Evolutionary conservation across 2,113 vertebrate species (phyloP).

Genomic region (Notothenia rossii): DNA sequence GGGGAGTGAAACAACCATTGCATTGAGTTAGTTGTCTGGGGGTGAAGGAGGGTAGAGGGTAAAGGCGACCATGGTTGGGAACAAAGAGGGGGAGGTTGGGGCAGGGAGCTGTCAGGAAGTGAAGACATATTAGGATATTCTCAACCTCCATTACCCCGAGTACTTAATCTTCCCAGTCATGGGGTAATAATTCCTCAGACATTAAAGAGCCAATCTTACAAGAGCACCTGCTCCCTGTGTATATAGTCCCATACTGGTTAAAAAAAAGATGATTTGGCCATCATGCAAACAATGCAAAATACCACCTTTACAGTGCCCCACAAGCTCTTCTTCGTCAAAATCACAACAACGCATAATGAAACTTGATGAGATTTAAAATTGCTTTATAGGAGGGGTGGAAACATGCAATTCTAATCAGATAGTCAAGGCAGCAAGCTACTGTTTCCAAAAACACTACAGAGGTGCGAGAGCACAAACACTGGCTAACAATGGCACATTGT

Average conservation of each 20-base stretch:
- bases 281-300: conserved; percentile 32
- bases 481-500: conserved; percentile 60
- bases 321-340: neutral
- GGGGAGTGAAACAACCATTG: conserved; percentile 62
- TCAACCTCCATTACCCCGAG: conserved; percentile 57
- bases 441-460: conserved; percentile 68
- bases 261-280: conserved; percentile 35
- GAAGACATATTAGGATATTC: conserved; percentile 62
- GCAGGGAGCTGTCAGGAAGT: conserved; percentile 47
- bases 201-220: conserved; percentile 56
- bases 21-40: conserved; percentile 57
- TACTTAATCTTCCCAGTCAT: conserved; percentile 60
- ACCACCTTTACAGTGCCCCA: conserved; percentile 19
- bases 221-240: conserved; percentile 67
- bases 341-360: conserved; percentile 25
- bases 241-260: conserved; percentile 42
- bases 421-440: conserved; percentile 67
- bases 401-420: conserved; percentile 61
- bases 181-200: conserved; percentile 51
- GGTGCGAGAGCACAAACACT: conserved; percentile 17
- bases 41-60: conserved; percentile 11
- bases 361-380: conserved; percentile 32
- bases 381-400: conserved; percentile 49
- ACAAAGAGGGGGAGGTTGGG: neutral
- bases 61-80: conserved; percentile 17